phyloP scores from a whole-genome alignment of 2,888 invertebrate species.

The Matsumyia berberina region DNA sequence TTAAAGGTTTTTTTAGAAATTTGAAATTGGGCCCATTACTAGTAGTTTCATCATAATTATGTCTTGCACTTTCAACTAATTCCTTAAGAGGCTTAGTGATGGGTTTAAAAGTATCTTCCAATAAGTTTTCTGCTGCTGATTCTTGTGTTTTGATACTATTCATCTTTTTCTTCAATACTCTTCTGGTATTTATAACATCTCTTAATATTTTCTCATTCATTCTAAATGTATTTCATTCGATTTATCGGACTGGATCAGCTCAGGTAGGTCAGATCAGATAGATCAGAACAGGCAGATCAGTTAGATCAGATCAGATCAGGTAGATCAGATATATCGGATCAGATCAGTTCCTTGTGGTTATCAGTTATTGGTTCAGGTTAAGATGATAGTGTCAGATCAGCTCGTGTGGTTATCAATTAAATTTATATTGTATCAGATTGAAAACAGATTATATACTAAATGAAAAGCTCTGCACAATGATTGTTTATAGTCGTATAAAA shows the following conservation, averaged over 20 bases:
- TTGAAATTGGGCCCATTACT: too few relatives aligned
- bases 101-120: too few relatives aligned
- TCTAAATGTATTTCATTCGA: neutral
- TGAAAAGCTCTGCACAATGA: neutral
- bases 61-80: constrained; percentile 13
- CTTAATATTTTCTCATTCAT: neutral
- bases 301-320: too few relatives aligned
- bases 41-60: neutral
- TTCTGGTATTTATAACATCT: neutral
- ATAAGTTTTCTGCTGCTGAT: neutral
- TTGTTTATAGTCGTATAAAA: neutral
- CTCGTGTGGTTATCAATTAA: neutral
- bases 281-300: too few relatives aligned
- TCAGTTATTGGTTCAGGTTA: neutral
- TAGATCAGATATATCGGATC: too few relatives aligned
- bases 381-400: too few relatives aligned
- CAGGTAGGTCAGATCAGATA: too few relatives aligned
- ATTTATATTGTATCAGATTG: constrained; percentile 78
- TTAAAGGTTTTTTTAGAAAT: too few relatives aligned
- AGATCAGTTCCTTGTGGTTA: neutral
- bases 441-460: neutral
- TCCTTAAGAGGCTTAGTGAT: constrained; percentile 15
- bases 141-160: neutral
- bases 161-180: neutral
- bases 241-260: neutral